phyloP scores from a whole-genome alignment of 2,888 invertebrate species.

The Baronia brevicornis region DNA sequence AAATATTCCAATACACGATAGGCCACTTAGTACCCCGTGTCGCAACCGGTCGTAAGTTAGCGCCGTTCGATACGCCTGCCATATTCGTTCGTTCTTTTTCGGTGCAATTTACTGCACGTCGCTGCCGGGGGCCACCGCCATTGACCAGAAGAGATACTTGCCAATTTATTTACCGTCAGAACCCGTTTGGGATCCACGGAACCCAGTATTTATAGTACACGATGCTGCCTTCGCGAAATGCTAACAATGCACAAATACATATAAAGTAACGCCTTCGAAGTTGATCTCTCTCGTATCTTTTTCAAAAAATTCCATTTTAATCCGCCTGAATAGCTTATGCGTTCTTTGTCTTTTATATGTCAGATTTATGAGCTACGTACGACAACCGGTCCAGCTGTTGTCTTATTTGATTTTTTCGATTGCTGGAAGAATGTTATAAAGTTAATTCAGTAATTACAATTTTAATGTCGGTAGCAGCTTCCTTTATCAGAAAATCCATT shows the following conservation, averaged over 20 bases:
- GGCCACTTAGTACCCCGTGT: conserved; percentile 68
- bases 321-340: conserved; percentile 27
- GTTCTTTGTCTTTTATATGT: conserved; percentile 21
- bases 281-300: conserved; percentile 53
- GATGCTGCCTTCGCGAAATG: conserved; percentile 43
- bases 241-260: conserved; percentile 64
- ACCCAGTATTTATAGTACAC: conserved; percentile 63
- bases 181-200: conserved; percentile 60
- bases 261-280: conserved; percentile 57
- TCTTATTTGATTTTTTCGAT: conserved; percentile 16
- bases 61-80: conserved; percentile 60
- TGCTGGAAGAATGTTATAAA: too few species aligned
- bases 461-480: conserved; percentile 29
- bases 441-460: too few species aligned
- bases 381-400: conserved; percentile 16
- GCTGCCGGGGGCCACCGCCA: conserved; percentile 51
- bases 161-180: conserved; percentile 59
- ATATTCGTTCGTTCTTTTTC: conserved; percentile 63
- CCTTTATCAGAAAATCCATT: conserved; percentile 30
- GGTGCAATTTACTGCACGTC: conserved; percentile 62
- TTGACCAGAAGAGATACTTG: conserved; percentile 51
- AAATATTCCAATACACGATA: conserved; percentile 67
- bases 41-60: conserved; percentile 60
- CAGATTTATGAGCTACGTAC: too few species aligned
- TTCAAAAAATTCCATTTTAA: conserved; percentile 49